Base-by-base conservation (phyloP, 2,888 invertebrate species). In the Campoplex capitator region DNA sequence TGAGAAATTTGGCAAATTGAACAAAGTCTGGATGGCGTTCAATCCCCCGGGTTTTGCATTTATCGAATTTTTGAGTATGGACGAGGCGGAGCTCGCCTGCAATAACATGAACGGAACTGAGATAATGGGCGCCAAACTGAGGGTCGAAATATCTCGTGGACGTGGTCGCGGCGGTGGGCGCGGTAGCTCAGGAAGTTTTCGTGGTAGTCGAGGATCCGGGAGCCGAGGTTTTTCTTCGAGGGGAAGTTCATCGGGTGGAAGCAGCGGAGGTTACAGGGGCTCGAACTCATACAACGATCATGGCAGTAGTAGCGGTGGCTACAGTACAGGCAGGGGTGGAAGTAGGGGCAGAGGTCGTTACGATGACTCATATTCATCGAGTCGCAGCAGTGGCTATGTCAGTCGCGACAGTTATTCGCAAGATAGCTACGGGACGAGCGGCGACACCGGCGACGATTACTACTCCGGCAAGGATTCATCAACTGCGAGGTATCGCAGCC, bases 31-130 rank as follows among this genome's bases (percentile, higher is more conserved):
- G 98, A 98, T 98, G 91, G 98, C 98, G 90, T 97, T 98, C 95
- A 98, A 98, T 95, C 98, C 98, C 91, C 98, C 98, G 91, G 98
- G 98, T 93, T 98, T 98, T 95, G 98, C 98, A 89, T 98, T 98
- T 95, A 97, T 98, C 94, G 98, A 98, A 95, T 98, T 98, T 95
- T 97, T 97, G 94, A 97, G 97, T 95, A 96, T 97, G 94, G 97
- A 97, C 93, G 98, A 98, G 95, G 98, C 98, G 58, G 98, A 98
- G 94, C 97, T 97, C 93, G 98, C 98, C 88, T 98, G 98, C 95
- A 97, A 97, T 94, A 97, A 97, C 93, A 96, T 98, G 95, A 98
- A 98, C 93, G 98, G 98, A 89, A 97, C 97, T 89, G 98, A 98
- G 94, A 96, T 98, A 93, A 95, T 98, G 95, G 98, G 98, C 91